Evolutionary conservation across 2,888 invertebrate genomes (phyloP).

Genomic region (Callyntrura guangdongensis): DNA sequence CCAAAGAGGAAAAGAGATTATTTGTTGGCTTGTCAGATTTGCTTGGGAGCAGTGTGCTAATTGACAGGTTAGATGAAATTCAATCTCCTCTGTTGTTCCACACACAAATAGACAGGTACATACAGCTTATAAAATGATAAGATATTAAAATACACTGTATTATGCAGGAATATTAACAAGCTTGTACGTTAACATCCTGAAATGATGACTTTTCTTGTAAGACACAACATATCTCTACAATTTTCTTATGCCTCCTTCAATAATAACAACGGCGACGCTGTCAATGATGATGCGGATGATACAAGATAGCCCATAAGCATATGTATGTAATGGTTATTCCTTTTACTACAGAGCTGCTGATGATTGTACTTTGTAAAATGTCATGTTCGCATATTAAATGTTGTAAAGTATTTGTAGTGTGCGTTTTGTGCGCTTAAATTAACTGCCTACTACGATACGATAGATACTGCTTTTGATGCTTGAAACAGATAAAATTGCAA

Average conservation of each 20-base stretch:
- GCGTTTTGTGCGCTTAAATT: constrained; percentile 38
- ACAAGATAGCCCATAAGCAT: neutral
- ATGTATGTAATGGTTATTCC: neutral
- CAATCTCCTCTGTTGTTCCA: constrained; percentile 61
- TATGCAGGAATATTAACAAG: neutral
- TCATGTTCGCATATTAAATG: neutral
- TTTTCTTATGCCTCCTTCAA: neutral
- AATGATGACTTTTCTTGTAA: constrained; percentile 6
- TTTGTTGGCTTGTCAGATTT: constrained; percentile 74
- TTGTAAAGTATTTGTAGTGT: neutral
- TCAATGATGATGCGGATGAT: neutral
- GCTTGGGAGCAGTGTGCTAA: constrained; percentile 68
- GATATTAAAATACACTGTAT: constrained; percentile 10
- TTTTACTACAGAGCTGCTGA: neutral
- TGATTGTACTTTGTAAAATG: too few relatives aligned
- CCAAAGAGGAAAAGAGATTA: constrained; percentile 60
- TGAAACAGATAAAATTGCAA: constrained; percentile 62
- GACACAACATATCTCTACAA: too few relatives aligned
- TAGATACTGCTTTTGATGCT: constrained; percentile 51
- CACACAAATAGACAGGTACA: neutral
- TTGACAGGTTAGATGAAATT: constrained; percentile 73
- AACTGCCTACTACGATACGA: constrained; percentile 16
- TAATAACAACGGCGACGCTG: neutral
- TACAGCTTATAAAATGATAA: constrained; percentile 59
- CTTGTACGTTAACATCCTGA: constrained; percentile 21